These are phyloP conservation scores for Acleris cristana DNA, from an alignment of 2,888 invertebrate genomes.

Conservation along the genomic window DNA sequence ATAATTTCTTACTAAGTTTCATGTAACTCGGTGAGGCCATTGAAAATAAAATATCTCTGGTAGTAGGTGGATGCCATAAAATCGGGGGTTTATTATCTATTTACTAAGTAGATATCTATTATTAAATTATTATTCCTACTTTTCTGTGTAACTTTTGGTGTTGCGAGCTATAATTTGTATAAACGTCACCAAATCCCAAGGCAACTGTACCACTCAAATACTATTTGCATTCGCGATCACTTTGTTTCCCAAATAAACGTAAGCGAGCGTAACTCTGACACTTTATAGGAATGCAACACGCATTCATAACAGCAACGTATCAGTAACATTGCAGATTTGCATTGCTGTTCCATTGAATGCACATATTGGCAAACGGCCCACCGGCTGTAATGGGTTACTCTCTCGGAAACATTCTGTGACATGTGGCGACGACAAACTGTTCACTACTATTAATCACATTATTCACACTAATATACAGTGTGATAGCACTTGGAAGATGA, in stretches of 20 bases:
- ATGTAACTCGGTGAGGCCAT: too few relatives aligned
- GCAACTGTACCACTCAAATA: constrained; percentile 1
- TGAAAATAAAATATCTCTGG: too few relatives aligned
- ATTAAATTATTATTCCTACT: too few relatives aligned
- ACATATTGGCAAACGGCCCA: constrained; percentile 54
- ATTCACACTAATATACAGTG: background rate
- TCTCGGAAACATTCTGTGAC: constrained; percentile 46
- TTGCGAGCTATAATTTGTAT: too few relatives aligned
- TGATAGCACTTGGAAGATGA: too few relatives aligned
- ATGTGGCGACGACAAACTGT: background rate
- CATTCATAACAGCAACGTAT: constrained; percentile 14
- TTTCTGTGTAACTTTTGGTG: too few relatives aligned
- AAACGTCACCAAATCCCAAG: too few relatives aligned
- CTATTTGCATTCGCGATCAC: background rate
- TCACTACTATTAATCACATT: background rate
- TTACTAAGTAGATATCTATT: too few relatives aligned
- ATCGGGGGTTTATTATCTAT: too few relatives aligned
- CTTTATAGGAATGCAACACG: constrained; percentile 38
- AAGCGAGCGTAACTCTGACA: constrained; percentile 20
- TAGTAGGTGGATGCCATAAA: too few relatives aligned
- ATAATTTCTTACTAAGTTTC: too few relatives aligned
- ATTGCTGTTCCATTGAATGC: constrained; percentile 41
- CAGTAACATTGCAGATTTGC: constrained; percentile 46
- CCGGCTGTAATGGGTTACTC: constrained; percentile 49
- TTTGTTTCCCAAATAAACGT: constrained; percentile 10